Conservation (phyloP, 2,113 vertebrate genomes). For the Craseonycteris thonglongyai region DNA sequence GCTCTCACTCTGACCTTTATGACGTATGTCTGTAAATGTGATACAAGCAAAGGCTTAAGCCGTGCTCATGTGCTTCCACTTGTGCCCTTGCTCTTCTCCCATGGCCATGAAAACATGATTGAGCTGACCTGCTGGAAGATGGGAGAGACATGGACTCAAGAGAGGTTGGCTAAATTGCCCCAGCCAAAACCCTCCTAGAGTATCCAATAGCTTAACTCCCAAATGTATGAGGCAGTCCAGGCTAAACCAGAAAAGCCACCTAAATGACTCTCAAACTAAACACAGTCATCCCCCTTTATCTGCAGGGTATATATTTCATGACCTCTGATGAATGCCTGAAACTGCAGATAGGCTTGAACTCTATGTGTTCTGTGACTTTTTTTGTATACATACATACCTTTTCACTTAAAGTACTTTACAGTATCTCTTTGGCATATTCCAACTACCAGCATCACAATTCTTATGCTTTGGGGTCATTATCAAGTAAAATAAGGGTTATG, state of each 20-base stretch:
- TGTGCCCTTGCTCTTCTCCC: neutral
- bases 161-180: neutral
- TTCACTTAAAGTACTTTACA: neutral
- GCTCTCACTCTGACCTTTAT: neutral
- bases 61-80: neutral
- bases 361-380: neutral
- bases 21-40: neutral
- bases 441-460: neutral
- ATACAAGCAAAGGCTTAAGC: neutral
- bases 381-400: neutral
- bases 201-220: neutral
- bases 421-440: neutral
- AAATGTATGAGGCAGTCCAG: neutral
- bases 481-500: neutral
- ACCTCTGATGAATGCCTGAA: neutral
- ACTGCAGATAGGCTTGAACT: neutral
- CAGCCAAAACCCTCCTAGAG: neutral
- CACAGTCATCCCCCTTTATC: neutral
- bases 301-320: neutral
- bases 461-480: neutral
- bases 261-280: neutral
- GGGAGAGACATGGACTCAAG: neutral
- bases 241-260: neutral
- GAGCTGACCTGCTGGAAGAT: neutral
- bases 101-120: neutral